Conservation (phyloP, 2,797 vertebrate species). For the Chanos chanos region DNA sequence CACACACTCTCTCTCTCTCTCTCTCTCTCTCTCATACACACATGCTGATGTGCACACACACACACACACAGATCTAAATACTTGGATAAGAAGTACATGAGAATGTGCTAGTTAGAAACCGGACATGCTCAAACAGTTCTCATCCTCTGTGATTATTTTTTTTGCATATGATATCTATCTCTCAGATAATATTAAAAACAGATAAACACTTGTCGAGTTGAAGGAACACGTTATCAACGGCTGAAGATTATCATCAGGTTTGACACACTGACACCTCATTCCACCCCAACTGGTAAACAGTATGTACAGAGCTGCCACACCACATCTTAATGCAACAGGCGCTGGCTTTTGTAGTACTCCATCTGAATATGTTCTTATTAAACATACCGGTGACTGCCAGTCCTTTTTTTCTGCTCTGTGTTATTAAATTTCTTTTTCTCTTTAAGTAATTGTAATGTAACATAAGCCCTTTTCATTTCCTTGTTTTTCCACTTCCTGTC, state of each 20-base stretch:
- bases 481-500: no score
- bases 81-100: no score
- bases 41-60: no score
- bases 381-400: no score
- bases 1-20: neutral
- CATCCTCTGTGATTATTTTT: slow-evolving; percentile 40
- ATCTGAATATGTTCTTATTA: no score
- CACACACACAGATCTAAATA: no score
- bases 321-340: slow-evolving; percentile 13
- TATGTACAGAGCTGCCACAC: slow-evolving; percentile 17
- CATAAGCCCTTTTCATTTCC: no score
- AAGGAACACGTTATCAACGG: slow-evolving; percentile 22
- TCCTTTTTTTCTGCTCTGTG: no score
- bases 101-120: no score
- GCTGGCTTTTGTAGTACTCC: neutral
- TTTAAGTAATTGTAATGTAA: no score
- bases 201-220: slow-evolving; percentile 38
- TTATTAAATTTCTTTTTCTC: no score
- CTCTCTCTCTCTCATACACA: neutral
- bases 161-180: slow-evolving; percentile 44
- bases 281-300: slow-evolving; percentile 31
- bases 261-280: slow-evolving; percentile 37
- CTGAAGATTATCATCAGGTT: slow-evolving; percentile 26
- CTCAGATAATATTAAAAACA: slow-evolving; percentile 45
- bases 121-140: slow-evolving; percentile 1